phyloP scores from a whole-genome alignment of 1,140 invertebrate species.

The roundworm (Caenorhabditis elegans) region DNA sequence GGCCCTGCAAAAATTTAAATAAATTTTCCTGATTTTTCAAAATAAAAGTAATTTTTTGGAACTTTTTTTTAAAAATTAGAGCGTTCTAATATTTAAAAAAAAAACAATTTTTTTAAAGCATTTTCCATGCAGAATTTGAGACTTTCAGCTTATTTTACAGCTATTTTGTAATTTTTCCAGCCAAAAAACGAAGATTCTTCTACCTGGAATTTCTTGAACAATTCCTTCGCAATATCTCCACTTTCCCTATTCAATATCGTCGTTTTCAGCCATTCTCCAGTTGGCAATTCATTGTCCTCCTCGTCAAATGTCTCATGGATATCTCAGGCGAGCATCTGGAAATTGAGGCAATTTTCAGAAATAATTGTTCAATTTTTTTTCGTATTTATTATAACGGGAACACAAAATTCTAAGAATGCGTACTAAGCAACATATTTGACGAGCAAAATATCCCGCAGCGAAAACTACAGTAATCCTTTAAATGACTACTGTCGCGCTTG shows the following conservation, averaged over 20 bases:
- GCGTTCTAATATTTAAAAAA: no score
- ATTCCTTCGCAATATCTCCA: conserved; percentile 57
- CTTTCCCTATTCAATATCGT: conserved; percentile 58
- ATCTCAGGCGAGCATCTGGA: conserved; percentile 63
- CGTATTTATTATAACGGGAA: no score
- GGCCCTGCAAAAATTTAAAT: conserved; percentile 61
- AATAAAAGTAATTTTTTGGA: no score
- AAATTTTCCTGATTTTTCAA: no score
- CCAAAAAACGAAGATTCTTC: no score
- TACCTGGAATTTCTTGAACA: conserved; percentile 68
- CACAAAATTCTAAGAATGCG: no score
- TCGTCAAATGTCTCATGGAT: conserved; percentile 61
- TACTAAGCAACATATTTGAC: no score
- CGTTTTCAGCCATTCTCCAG: conserved; percentile 59
- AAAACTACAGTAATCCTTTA: no score
- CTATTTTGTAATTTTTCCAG: not conserved
- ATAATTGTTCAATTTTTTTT: not conserved
- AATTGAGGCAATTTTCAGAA: not conserved
- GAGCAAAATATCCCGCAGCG: no score
- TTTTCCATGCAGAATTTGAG: not conserved
- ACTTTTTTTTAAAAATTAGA: no score
- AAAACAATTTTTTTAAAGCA: not conserved
- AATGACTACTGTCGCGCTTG: no score
- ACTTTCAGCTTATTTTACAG: not conserved
- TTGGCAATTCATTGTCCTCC: conserved; percentile 52